Evolutionary conservation across 2,888 invertebrate genomes (phyloP).

Genomic region (Epiblema foenella): DNA sequence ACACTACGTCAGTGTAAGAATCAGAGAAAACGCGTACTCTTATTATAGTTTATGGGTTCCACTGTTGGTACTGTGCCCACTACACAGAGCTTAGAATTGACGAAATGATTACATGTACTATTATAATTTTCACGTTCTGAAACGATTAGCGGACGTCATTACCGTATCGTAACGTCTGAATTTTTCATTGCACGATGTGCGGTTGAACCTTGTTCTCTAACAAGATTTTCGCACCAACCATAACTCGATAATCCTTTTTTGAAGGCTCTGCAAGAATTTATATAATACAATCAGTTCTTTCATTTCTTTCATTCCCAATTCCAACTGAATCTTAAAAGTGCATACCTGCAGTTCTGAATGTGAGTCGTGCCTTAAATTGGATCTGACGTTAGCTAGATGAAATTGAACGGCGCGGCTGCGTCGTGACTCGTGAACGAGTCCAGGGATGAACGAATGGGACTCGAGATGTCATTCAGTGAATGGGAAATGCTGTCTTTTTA

Average conservation of each 20-base stretch:
- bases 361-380: slow-evolving; percentile 44
- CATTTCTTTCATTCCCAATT: slow-evolving; percentile 19
- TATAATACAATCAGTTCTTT: slow-evolving; percentile 16
- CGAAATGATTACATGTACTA: slow-evolving; percentile 36
- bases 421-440: slow-evolving; percentile 46
- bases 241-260: not conserved
- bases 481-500: slow-evolving; percentile 26
- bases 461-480: slow-evolving; percentile 48
- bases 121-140: slow-evolving; percentile 13
- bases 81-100: slow-evolving; percentile 29
- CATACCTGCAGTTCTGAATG: slow-evolving; percentile 43
- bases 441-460: slow-evolving; percentile 47
- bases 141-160: slow-evolving; percentile 28
- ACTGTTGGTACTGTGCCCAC: slow-evolving; percentile 37
- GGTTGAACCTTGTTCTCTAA: not conserved
- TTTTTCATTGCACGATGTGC: slow-evolving; percentile 2
- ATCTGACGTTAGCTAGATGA: slow-evolving; percentile 47
- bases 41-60: slow-evolving; percentile 42
- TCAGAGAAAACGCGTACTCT: slow-evolving; percentile 38
- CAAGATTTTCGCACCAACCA: not conserved
- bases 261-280: not conserved
- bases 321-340: slow-evolving; percentile 25
- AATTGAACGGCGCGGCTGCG: slow-evolving; percentile 45
- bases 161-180: not conserved
- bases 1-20: slow-evolving; percentile 41